Conservation (phyloP, 2,888 invertebrate genomes). For the Spisula subtruncata region DNA sequence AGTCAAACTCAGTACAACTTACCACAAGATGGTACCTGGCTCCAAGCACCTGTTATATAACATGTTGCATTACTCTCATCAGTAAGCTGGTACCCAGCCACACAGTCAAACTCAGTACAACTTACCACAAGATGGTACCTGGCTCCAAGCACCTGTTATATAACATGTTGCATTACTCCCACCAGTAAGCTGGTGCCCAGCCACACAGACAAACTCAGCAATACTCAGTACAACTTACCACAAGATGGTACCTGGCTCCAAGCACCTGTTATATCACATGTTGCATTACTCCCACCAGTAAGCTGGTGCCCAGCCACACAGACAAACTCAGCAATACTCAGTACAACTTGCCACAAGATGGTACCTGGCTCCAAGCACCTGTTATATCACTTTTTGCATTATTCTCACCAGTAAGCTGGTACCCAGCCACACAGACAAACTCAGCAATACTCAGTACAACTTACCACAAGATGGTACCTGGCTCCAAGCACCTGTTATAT, state of each 20-base stretch:
- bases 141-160: slow-evolving; percentile 36
- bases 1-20: too few species aligned
- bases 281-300: neutral
- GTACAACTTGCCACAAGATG: slow-evolving; percentile 25
- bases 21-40: slow-evolving; percentile 32
- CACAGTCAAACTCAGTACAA: too few species aligned
- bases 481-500: slow-evolving; percentile 28
- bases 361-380: slow-evolving; percentile 25
- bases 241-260: slow-evolving; percentile 30
- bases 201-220: too few species aligned
- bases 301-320: slow-evolving; percentile 30
- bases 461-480: slow-evolving; percentile 36
- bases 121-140: slow-evolving; percentile 29
- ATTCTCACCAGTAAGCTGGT: slow-evolving; percentile 9
- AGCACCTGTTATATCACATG: slow-evolving; percentile 25
- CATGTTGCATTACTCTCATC: too few species aligned
- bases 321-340: neutral
- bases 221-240: neutral
- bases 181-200: too few species aligned
- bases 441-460: neutral
- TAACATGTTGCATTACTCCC: too few species aligned
- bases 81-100: too few species aligned
- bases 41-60: slow-evolving; percentile 41
- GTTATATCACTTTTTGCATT: slow-evolving; percentile 23
- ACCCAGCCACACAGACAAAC: slow-evolving; percentile 26